A percentile compares a stretch with the other conserved stretches of the same genome.
phyloP scores from a whole-genome alignment of 2,888 invertebrate genomes.

The Nasonovia ribisnigri region DNA sequence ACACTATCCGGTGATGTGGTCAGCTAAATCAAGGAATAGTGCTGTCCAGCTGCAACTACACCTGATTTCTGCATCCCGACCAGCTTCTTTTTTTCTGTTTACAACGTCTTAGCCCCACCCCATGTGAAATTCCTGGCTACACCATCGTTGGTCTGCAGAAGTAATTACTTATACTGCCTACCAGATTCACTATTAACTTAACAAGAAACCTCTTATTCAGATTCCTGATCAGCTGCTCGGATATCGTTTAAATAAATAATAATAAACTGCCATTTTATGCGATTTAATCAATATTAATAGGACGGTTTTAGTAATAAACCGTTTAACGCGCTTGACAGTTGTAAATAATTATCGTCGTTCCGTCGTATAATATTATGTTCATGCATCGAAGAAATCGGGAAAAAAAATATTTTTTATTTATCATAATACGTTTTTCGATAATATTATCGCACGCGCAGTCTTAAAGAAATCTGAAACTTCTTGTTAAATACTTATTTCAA shows the following conservation, averaged over 20 bases:
- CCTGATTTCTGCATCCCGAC: not conserved
- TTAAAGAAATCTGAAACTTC: not conserved
- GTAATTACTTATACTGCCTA: not conserved
- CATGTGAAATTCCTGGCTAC: not conserved
- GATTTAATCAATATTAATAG: not conserved
- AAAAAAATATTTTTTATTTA: not conserved
- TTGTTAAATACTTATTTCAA: not conserved
- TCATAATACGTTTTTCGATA: slow-evolving; percentile 1
- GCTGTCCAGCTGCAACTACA: not conserved
- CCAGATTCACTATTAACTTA: not conserved
- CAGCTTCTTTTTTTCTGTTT: not conserved
- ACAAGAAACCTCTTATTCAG: not conserved
- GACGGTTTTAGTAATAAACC: not conserved
- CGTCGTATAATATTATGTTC: not conserved
- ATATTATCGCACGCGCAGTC: not conserved
- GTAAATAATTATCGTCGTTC: not conserved
- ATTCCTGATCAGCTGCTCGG: not conserved
- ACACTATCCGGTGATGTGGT: not conserved
- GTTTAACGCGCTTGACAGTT: not conserved
- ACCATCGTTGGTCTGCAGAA: not conserved
- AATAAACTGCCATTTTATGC: not conserved
- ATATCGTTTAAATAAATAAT: not conserved
- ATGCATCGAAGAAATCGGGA: not conserved
- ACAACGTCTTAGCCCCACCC: not conserved
- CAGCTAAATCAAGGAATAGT: not conserved